Base-by-base conservation (phyloP, 2,888 invertebrate species). In the Synanthedon myopaeformis region DNA sequence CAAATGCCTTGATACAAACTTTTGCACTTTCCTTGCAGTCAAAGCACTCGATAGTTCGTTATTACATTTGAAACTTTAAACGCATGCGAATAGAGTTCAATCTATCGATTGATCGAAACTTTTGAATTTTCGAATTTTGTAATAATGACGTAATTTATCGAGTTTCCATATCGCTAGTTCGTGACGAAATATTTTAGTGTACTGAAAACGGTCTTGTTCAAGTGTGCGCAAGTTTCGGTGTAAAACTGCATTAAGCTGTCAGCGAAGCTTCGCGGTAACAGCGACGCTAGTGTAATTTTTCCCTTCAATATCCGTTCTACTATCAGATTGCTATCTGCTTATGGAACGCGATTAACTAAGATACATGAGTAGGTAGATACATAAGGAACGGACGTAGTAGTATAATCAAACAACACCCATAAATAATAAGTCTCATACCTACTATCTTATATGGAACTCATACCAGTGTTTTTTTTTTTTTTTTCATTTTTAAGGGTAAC, bases 171-270 rank as follows among this genome's bases (percentile, higher is more conserved):
- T 67, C 60, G 63, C 35, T 64, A 56, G 51, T 53, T 70, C 68
- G 68, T 68, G 69, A 64, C 65, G 70, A 73, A 73, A 74, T 75
- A 74, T 75, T 72, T 70, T 68, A 71, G 66, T 63, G 67, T 67
- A 55, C 48, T 50, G 53, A 54, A 17, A 10, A 48, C 57, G 52
- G 62, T 19, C 50, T 51, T 62, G 59, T 67, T 74, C 61, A 67
- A 76, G 73, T 69, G 69, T 63, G 68, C 69, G 68, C 69, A 70
- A 72, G 68, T 74, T 79, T 74, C 59, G 65, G 76, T 76, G 78
- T 78, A 76, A 72, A 69, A 67, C 67, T 67, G 67, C 64, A 70
- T 73, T 65, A 66, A 58, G 56, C 59, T 45, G 45, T 45, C 45
- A n/a, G 13, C 45, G 14, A 45, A 14, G 45, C 45, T 13, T 14